Evolutionary conservation across 2,888 invertebrate genomes (phyloP).

Genomic region (Mellilla xanthometata): DNA sequence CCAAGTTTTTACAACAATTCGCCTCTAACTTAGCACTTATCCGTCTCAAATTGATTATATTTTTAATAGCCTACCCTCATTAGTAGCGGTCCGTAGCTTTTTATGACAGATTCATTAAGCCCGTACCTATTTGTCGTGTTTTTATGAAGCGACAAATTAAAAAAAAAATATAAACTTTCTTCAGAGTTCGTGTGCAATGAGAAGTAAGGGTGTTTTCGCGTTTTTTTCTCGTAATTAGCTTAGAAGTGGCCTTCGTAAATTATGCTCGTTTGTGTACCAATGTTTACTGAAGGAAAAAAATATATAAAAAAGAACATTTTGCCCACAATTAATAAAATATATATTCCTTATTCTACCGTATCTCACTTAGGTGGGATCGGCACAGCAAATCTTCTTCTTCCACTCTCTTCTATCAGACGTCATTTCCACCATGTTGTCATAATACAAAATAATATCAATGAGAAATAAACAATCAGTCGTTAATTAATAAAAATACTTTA

Average conservation of each 20-base stretch:
- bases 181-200: slow-evolving; percentile 16
- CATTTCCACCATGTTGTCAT: no score
- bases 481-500: no score
- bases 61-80: slow-evolving; percentile 56
- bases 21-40: slow-evolving; percentile 24
- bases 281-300: slow-evolving; percentile 8
- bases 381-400: no score
- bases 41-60: slow-evolving; percentile 46
- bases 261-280: slow-evolving; percentile 50
- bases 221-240: slow-evolving; percentile 57
- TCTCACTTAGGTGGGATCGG: no score
- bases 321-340: no score
- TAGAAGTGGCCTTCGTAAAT: slow-evolving; percentile 53
- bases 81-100: slow-evolving; percentile 55
- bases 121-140: slow-evolving; percentile 46
- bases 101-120: slow-evolving; percentile 59
- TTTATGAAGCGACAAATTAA: slow-evolving; percentile 56
- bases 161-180: slow-evolving; percentile 33
- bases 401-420: no score
- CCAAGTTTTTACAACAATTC: slow-evolving; percentile 10
- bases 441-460: no score
- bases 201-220: slow-evolving; percentile 41
- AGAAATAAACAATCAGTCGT: no score
- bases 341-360: no score
- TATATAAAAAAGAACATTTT: no score